Base-by-base conservation (phyloP, 2,797 vertebrate genomes). In the Pangasius larnaudii region DNA sequence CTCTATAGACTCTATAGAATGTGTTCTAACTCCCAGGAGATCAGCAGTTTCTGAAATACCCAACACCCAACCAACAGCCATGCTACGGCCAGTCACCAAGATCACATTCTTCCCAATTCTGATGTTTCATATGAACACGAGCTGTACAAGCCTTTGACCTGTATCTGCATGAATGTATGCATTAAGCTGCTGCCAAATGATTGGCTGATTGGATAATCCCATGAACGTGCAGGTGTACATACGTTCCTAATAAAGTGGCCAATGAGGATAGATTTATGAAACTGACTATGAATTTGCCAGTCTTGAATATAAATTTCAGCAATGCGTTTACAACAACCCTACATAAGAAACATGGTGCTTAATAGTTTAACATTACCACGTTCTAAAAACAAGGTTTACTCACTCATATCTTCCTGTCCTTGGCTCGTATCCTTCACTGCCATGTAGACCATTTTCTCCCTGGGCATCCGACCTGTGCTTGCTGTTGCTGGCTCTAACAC, bases 381-480 rank as follows among this genome's bases (percentile, higher is more conserved):
- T 8, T 58, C 27, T 51, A 22, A 53, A 1, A 49, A 30, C 2
- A 71, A 39, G 67, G 19, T 27, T 71, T n/a, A 94, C 97, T 95
- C 97, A 99, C 99, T 96, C 90, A 98, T 97, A 89, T 98, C 98
- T 92, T 98, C 97, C 92, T 99, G 98, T 92, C 96, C 97, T 91
- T 97, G 96, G 91, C 95, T 95, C 79, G 95, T 95, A 93, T 98
- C 98, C 94, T 99, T 99, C 85, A 99, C 97, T 78, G 99, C 97
- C 99, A 99, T 99, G 94, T 99, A 99, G 93, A 99, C 98, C 98
- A 99, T 99, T 95, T 99, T 99, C 94, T 99, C 99, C 91, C 98
- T 96, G 72, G 98, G 97, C 84, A 96, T 91, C 92, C 98, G 96
- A 78, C 96, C 98, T 13, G 97, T 96, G n/a, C 95, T 93, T 71